phyloP scores from a whole-genome alignment of 2,797 vertebrate genomes.

The Diglossa cyanea region DNA sequence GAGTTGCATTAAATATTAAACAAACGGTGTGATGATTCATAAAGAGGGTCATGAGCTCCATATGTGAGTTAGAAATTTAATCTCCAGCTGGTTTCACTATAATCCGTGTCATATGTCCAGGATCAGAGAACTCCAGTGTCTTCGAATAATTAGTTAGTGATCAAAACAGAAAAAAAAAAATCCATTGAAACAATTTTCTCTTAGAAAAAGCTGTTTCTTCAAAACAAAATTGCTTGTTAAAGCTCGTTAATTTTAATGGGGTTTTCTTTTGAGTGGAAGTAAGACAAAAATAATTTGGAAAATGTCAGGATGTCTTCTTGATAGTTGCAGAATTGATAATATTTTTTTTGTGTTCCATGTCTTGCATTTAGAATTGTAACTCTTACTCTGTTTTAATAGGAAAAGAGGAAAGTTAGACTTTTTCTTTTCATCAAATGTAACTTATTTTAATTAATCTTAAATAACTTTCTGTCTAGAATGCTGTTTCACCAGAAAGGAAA shows the following conservation, averaged over 20 bases:
- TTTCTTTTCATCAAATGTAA: not conserved
- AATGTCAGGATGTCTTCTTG: slow-evolving; percentile 8
- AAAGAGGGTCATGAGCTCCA: slow-evolving; percentile 59
- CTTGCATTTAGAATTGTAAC: not conserved
- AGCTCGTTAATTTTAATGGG: slow-evolving; percentile 14
- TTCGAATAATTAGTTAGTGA: slow-evolving; percentile 44
- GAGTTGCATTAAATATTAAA: slow-evolving; percentile 63
- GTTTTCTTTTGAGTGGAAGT: not conserved
- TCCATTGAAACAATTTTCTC: slow-evolving; percentile 18
- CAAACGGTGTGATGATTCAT: slow-evolving; percentile 62
- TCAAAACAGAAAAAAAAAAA: slow-evolving; percentile 36
- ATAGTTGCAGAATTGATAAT: not conserved
- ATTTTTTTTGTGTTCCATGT: not conserved
- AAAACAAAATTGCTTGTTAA: slow-evolving; percentile 37
- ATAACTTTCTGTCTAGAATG: not conserved
- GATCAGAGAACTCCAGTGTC: slow-evolving; percentile 49
- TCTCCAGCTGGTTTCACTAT: slow-evolving; percentile 62
- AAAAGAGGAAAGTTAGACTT: not conserved
- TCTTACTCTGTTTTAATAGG: not conserved
- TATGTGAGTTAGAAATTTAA: slow-evolving; percentile 60
- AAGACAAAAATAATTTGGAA: slow-evolving; percentile 31
- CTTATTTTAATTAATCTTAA: slow-evolving; percentile 8
- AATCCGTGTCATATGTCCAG: slow-evolving; percentile 46
- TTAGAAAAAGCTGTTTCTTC: slow-evolving; percentile 1
- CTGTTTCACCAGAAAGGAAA: not conserved